A percentile compares a stretch with the other conserved stretches of the same genome.
These are phyloP conservation scores for Xiphydria camelus DNA, from an alignment of 2,888 invertebrate genomes.

Conservation along the genomic window DNA sequence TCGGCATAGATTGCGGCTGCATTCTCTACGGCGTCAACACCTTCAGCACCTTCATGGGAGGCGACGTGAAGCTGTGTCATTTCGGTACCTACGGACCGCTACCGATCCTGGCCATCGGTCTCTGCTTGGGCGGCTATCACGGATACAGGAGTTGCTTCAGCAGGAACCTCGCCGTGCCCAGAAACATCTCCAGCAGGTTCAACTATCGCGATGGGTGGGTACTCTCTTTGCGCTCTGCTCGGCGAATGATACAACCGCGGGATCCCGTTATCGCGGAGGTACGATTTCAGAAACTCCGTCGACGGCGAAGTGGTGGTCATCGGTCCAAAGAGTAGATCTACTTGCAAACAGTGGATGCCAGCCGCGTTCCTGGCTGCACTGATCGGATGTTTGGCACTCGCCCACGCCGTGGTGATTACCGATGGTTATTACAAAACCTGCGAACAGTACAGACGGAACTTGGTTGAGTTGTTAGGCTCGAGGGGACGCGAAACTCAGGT, in stretches of 20 bases:
- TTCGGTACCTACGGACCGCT: conserved; percentile 46
- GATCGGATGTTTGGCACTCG: conserved; percentile 68
- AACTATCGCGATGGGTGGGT: conserved; percentile 27
- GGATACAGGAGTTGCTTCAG: conserved; percentile 51
- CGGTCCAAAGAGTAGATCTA: conserved; percentile 34
- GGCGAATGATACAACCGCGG: too few relatives aligned
- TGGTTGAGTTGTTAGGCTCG: conserved; percentile 61
- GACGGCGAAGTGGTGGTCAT: conserved; percentile 39
- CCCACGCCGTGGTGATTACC: conserved; percentile 71
- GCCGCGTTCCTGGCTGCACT: conserved; percentile 66
- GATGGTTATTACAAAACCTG: conserved; percentile 79
- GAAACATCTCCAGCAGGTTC: conserved; percentile 13
- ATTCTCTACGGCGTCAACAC: conserved; percentile 52
- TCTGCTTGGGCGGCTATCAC: conserved; percentile 48
- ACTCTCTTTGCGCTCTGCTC: too few relatives aligned
- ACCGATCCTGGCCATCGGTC: conserved; percentile 38
- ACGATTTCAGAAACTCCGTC: conserved; percentile 24
- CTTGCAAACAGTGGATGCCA: conserved; percentile 65
- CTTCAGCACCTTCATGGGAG: conserved; percentile 53
- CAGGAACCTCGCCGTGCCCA: conserved; percentile 33
- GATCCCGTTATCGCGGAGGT: too few relatives aligned
- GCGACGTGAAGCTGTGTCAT: conserved; percentile 51
- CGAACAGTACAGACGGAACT: conserved; percentile 70
- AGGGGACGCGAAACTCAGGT: conserved; percentile 41
- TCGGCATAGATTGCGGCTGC: conserved; percentile 53